phyloP scores from a whole-genome alignment of 2,797 vertebrate genomes.

The Lepilemur septentrionalis region DNA sequence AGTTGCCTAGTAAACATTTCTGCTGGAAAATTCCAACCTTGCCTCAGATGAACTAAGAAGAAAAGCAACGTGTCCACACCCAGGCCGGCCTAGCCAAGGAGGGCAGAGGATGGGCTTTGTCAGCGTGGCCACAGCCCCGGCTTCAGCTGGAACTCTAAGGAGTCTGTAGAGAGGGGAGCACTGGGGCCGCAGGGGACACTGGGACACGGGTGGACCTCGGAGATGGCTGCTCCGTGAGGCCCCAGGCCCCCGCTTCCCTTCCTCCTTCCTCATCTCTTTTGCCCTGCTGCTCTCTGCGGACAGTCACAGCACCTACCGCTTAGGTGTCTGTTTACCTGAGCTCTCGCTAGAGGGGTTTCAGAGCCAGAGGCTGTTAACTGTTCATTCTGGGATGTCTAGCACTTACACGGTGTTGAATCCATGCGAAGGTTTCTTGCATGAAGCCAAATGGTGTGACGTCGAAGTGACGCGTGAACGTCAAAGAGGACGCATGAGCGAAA shows the following conservation, averaged over 20 bases:
- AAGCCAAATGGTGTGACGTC: not conserved
- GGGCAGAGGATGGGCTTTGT: not conserved
- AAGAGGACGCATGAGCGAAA: not conserved
- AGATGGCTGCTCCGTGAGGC: not conserved
- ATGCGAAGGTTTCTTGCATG: not conserved
- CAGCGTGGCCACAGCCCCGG: fast-evolving
- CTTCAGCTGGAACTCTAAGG: not conserved
- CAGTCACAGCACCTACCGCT: not conserved
- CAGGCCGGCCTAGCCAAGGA: slow-evolving; percentile 34
- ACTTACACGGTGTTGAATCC: not conserved
- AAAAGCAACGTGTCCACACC: slow-evolving; percentile 63
- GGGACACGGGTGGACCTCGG: not conserved
- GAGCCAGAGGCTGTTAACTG: not conserved
- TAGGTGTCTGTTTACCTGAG: not conserved
- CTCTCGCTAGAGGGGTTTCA: not conserved
- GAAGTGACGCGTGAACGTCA: not conserved
- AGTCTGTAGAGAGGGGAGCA: not conserved
- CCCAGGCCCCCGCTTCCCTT: not conserved
- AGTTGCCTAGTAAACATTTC: slow-evolving; percentile 64
- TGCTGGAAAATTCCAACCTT: slow-evolving; percentile 57
- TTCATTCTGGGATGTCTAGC: not conserved
- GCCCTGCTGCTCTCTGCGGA: not conserved
- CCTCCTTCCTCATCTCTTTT: not conserved
- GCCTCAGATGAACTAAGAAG: slow-evolving; percentile 61
- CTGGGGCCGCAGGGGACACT: not conserved